A percentile compares a stretch with the other conserved stretches of the same genome.
phyloP scores from a whole-genome alignment of 2,888 invertebrate genomes.

The Pseudococcus jackbeardsleyi region DNA sequence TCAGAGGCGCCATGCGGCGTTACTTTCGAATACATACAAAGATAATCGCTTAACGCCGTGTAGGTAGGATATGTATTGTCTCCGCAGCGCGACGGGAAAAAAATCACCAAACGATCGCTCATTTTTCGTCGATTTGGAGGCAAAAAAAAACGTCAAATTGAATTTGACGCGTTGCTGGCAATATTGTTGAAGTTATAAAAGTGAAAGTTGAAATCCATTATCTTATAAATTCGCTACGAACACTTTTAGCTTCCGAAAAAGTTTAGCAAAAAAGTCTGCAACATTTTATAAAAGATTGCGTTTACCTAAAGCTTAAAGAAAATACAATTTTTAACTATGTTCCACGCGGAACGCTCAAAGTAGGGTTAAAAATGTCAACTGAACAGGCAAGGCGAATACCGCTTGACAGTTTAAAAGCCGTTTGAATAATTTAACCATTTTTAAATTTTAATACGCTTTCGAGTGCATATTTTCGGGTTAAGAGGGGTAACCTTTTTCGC shows the following conservation, averaged over 20 bases:
- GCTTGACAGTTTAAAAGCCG: conserved; percentile 68
- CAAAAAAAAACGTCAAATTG: conserved; percentile 37
- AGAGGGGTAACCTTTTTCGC: conserved; percentile 64
- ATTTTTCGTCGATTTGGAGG: conserved; percentile 29
- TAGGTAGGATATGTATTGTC: neutral
- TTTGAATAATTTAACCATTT: conserved; percentile 67
- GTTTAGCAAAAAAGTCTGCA: conserved; percentile 54
- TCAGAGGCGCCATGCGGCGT: conserved; percentile 33
- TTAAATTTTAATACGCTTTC: conserved; percentile 66
- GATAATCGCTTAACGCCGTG: neutral
- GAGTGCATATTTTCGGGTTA: conserved; percentile 65
- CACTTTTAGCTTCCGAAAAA: conserved; percentile 48
- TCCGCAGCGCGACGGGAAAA: neutral
- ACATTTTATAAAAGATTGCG: conserved; percentile 56
- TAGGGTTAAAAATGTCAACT: conserved; percentile 64
- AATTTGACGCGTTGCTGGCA: conserved; percentile 33
- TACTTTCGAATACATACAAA: neutral
- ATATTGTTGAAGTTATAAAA: conserved; percentile 48
- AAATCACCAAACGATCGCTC: conserved; percentile 21
- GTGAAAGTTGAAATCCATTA: conserved; percentile 54
- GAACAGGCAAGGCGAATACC: conserved; percentile 59
- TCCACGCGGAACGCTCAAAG: conserved; percentile 60
- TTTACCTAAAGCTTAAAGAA: conserved; percentile 57
- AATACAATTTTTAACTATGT: conserved; percentile 57
- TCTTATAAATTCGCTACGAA: conserved; percentile 48